Percentiles rank a stretch among this genome's conserved stretches.
Evolutionary conservation across 2,113 vertebrate genomes (phyloP).

Genomic region (Petroica traversi): DNA sequence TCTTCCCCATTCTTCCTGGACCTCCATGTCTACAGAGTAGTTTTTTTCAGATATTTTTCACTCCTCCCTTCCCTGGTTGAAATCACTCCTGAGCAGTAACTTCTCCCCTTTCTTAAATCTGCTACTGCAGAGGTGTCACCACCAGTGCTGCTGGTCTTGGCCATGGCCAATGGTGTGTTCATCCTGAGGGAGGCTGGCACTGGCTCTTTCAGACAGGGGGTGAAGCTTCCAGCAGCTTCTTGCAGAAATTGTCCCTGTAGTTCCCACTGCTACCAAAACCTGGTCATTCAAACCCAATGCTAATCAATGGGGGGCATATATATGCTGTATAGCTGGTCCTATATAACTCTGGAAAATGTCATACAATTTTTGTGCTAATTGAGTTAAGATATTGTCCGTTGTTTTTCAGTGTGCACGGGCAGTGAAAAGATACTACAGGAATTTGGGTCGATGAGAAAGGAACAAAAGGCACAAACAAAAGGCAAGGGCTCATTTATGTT

Average conservation of each 20-base stretch:
- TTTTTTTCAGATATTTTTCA: neutral
- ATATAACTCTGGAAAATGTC: neutral
- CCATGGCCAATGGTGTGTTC: neutral
- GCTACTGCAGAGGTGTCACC: rapidly evolving
- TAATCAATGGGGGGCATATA: neutral
- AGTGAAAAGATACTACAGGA: neutral
- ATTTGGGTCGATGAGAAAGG: neutral
- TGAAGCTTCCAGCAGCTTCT: neutral
- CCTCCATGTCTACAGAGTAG: neutral
- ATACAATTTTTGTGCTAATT: neutral
- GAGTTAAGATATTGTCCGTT: neutral
- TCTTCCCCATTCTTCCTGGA: neutral
- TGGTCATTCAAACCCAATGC: neutral
- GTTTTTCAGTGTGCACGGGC: neutral
- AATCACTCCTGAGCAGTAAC: neutral
- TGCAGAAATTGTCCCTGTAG: rapidly evolving
- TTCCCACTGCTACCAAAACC: neutral
- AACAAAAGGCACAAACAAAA: neutral
- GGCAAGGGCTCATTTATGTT: neutral
- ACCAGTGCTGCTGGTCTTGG: no score
- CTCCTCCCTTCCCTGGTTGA: neutral
- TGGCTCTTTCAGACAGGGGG: neutral
- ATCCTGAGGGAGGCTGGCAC: neutral
- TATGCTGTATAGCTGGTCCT: neutral
- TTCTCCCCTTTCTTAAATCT: neutral